Evolutionary conservation across 2,888 invertebrate genomes (phyloP), one percentile per base, ranked within the genome.

Genomic region (Cantharis lateralis): DNA sequence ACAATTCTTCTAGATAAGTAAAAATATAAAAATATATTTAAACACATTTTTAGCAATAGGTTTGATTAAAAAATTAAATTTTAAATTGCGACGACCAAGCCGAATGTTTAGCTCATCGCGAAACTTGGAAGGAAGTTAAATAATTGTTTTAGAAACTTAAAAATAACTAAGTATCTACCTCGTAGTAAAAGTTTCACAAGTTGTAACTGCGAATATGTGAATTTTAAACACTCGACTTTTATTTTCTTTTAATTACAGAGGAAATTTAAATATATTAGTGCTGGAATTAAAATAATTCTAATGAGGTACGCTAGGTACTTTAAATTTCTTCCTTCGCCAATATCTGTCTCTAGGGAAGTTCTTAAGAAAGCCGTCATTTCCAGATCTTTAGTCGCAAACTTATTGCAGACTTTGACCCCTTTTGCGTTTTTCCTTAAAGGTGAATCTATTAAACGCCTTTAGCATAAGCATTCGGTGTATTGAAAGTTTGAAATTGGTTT

Each of bases 401-500:
- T 74, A 61, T 66, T 32, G 71, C 68, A 48, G 74, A 74, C 68
- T 74, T 72, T 72, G 69, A 72, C 66, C 73, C 76, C 70, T 75
- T 77, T 62, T 61, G 20, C 15, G 4, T 13, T 62, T 66, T 10
- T 15, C 20, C 63, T 15, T 68, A 76, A 62, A 32, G 70, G 13
- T 16, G 62, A 15, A 15, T 63, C 68, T 72, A 75, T 74, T 72
- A 75, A 74, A 70, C 72, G 76, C 74, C 76, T 72, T 78, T 73
- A 73, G 71, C 71, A 68, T 68, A 48, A 63, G 28, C 70, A 71
- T 71, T 62, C 66, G 71, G 70, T 74, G 76, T 78, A 79, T 74
- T 74, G 77, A 74, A 74, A 78, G 70, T 79, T 79, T 71, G 75
- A 72, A 78, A 78, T 78, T 77, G 77, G 77, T 79, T 75, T 75